These are phyloP conservation scores for Drosophila melanogaster DNA, from an alignment of 1,140 invertebrate species.

Conservation along the genomic window DNA sequence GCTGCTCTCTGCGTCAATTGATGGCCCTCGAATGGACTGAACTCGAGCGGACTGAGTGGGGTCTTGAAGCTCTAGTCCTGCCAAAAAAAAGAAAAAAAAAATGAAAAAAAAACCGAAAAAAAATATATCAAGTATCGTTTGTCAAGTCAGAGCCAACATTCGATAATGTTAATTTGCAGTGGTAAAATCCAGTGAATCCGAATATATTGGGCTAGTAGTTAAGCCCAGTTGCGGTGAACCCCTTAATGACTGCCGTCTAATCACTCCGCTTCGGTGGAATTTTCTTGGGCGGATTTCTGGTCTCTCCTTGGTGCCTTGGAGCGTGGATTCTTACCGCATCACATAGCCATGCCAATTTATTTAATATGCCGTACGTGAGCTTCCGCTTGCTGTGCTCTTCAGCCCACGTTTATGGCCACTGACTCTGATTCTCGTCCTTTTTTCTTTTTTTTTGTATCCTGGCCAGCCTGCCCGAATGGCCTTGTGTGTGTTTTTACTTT, in stretches of 20 bases:
- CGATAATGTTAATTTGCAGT: constrained; percentile 27
- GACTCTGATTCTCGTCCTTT: constrained; percentile 17
- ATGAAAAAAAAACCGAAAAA: background rate
- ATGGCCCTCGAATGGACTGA: constrained; percentile 27
- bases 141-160: constrained; percentile 12
- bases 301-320: background rate
- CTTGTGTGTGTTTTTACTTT: constrained; percentile 30
- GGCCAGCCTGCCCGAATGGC: background rate
- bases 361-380: constrained; percentile 80
- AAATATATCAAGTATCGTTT: constrained; percentile 9
- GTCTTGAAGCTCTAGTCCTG: background rate
- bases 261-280: constrained; percentile 29
- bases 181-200: constrained; percentile 3
- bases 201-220: constrained; percentile 10
- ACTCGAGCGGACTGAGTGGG: background rate
- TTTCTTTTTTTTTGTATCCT: background rate
- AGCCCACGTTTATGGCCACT: constrained; percentile 35
- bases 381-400: constrained; percentile 45
- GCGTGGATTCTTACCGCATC: constrained; percentile 52
- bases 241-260: constrained; percentile 40
- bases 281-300: constrained; percentile 1
- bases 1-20: constrained; percentile 50
- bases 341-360: constrained; percentile 76
- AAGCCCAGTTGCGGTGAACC: constrained; percentile 23
- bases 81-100: background rate